Evolutionary conservation across 2,888 invertebrate genomes (phyloP).

Genomic region (Caenorhabditis sp.): DNA sequence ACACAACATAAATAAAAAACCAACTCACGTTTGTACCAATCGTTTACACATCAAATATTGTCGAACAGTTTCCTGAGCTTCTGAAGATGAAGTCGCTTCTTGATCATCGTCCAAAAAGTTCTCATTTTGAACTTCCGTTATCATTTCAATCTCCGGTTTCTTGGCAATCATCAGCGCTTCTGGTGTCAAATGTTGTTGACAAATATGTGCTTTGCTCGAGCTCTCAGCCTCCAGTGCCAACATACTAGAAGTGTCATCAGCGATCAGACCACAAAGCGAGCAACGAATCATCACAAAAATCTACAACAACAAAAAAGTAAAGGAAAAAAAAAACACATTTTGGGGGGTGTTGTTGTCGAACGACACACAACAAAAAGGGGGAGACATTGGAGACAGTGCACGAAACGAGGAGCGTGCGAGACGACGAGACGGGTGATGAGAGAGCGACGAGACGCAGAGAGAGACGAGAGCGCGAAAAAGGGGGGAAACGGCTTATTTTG

Average conservation of each 20-base stretch:
- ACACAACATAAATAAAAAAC: too few species aligned
- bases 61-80: not conserved
- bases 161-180: not conserved
- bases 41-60: not conserved
- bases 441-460: constrained; percentile 13
- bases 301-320: not conserved
- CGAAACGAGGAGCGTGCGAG: constrained; percentile 10
- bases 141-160: not conserved
- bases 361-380: constrained; percentile 4
- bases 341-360: constrained; percentile 12
- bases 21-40: too few species aligned
- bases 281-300: not conserved
- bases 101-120: not conserved
- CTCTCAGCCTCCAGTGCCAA: not conserved
- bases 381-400: constrained; percentile 10
- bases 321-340: constrained; percentile 8
- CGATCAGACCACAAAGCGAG: not conserved
- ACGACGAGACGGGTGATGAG: constrained; percentile 5
- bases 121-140: too few species aligned
- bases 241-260: not conserved
- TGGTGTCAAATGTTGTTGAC: not conserved
- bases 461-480: constrained; percentile 3
- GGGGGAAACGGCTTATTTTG: constrained; percentile 12
- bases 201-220: not conserved
- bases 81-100: not conserved